Evolutionary conservation across 2,113 vertebrate genomes (phyloP), one percentile per base, ranked within the genome.

Genomic region (Zapornia atra): DNA sequence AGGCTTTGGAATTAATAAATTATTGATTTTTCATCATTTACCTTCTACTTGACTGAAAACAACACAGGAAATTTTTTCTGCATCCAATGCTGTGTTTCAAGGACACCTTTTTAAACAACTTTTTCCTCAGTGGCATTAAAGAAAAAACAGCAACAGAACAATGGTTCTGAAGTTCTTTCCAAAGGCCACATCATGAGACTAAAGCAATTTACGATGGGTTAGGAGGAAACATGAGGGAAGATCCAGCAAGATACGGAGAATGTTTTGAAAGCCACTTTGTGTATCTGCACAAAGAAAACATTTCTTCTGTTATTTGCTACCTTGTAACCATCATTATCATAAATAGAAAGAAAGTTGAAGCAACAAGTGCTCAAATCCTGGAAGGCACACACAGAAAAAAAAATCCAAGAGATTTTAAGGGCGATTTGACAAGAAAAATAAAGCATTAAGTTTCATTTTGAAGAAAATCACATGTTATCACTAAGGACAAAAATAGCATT

Each of bases 361-460:
- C 33, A 71, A 33, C 34, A 75, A 84, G 25, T 38, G 10, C 59
- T 80, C 31, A 57, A 83, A 65, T 61, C 26, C 53, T 56, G 46
- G 20, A 71, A 85, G 56, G 54, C 40, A 64, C 5, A 82, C 29
- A 80, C 15, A 82, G 2, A 34, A 44, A 66, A 40, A 42, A 60
- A 44, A 48, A 48, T 11, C 5, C 21, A 59, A 36, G 38, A 46
- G 3, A 72, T 59, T 96, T 88, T 88, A 75, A 94, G 40, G 65
- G 66, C 31, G 84, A 81, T 65, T 79, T 92, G 57, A 82, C 77
- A 79, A 72, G 63, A 81, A 77, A 88, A 86, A 94, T 29, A 81
- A 91, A 68, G 29, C 46, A 4, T 76, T 48, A 72, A 72, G 53
- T 28, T 85, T 57, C 10, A 48, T 78, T 92, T 80, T 86, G n/a